Evolutionary conservation across 2,888 invertebrate genomes (phyloP).

Genomic region (Lampropteryx suffumata): DNA sequence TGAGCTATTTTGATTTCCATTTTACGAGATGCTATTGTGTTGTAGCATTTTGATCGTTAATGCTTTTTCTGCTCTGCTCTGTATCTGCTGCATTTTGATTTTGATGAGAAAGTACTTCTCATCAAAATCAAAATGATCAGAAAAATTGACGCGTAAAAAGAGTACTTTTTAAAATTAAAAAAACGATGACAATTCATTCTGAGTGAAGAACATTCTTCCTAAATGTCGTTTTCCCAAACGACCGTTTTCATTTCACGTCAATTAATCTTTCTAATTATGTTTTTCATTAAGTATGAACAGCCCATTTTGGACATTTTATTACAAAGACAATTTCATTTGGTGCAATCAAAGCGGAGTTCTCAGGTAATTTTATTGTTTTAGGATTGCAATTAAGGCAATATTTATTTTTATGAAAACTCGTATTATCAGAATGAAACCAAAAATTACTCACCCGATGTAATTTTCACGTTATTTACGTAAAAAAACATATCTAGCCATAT

Average conservation of each 20-base stretch:
- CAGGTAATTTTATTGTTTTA: background rate
- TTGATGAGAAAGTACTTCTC: too few species aligned
- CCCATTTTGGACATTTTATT: slow-evolving; percentile 35
- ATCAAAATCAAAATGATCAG: too few species aligned
- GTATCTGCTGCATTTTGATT: too few species aligned
- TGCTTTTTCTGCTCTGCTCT: too few species aligned
- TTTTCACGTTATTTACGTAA: too few species aligned
- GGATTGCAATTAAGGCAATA: background rate
- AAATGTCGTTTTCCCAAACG: slow-evolving; percentile 16
- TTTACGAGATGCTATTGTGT: too few species aligned
- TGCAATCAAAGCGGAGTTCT: slow-evolving; percentile 22
- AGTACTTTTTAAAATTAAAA: background rate
- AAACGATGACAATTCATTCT: background rate
- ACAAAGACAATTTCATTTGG: slow-evolving; percentile 24
- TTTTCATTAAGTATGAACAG: slow-evolving; percentile 48
- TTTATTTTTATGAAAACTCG: too few species aligned
- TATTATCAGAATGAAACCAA: background rate
- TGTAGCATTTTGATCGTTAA: too few species aligned
- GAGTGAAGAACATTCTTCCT: background rate
- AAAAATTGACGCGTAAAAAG: too few species aligned
- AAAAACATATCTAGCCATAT: too few species aligned
- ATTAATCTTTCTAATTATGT: slow-evolving; percentile 61
- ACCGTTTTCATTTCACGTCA: slow-evolving; percentile 64
- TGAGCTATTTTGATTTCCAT: too few species aligned
- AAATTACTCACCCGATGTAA: too few species aligned